phyloP scores from a whole-genome alignment of 1,140 invertebrate species.

The Brachionus paranguensis region DNA sequence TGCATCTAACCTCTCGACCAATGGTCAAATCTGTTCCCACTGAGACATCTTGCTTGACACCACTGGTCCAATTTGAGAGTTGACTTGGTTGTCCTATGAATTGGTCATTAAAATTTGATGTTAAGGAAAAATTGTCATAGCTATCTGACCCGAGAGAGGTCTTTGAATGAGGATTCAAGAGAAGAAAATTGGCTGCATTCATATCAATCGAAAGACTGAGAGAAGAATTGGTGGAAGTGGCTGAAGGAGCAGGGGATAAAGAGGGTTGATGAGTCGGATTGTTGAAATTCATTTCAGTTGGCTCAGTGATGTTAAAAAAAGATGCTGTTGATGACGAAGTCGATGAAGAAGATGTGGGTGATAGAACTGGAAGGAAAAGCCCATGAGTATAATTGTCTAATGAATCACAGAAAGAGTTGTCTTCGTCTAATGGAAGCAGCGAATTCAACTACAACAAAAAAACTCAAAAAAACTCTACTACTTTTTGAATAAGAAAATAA shows the following conservation, averaged over 20 bases:
- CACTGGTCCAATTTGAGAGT: background rate
- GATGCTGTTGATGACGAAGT: background rate
- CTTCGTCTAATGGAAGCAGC: background rate
- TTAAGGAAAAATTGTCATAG: background rate
- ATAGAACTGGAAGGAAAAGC: background rate
- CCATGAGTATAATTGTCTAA: background rate
- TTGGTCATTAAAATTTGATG: background rate
- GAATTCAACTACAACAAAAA: no score
- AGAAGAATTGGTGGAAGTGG: background rate
- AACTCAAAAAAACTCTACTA: no score
- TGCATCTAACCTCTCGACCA: background rate
- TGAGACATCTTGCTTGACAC: background rate
- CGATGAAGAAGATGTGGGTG: background rate
- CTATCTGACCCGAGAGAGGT: background rate
- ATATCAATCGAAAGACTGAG: background rate
- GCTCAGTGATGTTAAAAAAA: background rate
- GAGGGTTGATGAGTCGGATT: background rate
- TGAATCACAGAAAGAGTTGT: background rate
- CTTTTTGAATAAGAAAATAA: no score
- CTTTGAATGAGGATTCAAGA: background rate
- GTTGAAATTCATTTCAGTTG: background rate
- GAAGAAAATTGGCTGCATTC: background rate
- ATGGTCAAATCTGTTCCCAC: conserved; percentile 18
- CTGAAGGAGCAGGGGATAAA: background rate
- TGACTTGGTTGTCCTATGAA: background rate